phyloP scores from a whole-genome alignment of 2,797 vertebrate genomes.

The Toxotes lorentzi region DNA sequence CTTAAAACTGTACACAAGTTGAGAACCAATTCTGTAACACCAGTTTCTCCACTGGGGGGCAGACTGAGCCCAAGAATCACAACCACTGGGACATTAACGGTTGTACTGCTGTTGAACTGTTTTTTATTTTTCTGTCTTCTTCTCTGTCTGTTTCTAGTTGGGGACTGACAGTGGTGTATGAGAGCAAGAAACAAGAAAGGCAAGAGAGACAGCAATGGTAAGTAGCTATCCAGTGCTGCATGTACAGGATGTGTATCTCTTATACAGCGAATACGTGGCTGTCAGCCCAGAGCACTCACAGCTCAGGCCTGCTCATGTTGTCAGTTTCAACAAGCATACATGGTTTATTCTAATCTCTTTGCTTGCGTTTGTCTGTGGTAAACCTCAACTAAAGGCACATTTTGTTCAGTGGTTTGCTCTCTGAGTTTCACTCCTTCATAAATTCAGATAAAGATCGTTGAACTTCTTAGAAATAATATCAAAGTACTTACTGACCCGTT shows the following conservation, averaged over 20 bases:
- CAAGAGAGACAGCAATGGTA: slow-evolving; percentile 94
- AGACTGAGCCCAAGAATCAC: slow-evolving; percentile 42
- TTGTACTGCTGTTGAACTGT: neutral
- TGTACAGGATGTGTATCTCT: neutral
- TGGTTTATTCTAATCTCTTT: slow-evolving; percentile 7
- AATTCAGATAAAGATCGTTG: neutral
- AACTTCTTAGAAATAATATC: neutral
- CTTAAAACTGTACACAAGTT: neutral
- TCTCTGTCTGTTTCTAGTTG: slow-evolving; percentile 84
- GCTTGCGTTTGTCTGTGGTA: neutral
- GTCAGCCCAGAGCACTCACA: neutral
- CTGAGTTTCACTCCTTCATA: neutral
- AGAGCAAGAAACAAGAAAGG: slow-evolving; percentile 92
- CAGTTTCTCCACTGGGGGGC: slow-evolving; percentile 65
- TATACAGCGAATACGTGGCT: neutral
- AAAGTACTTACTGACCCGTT: neutral
- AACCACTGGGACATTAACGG: neutral
- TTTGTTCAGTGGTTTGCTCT: neutral
- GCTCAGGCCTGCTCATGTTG: neutral
- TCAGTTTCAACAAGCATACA: neutral
- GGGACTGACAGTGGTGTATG: slow-evolving; percentile 92
- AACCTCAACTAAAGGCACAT: neutral
- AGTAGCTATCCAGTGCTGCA: slow-evolving; percentile 68
- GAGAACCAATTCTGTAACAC: neutral
- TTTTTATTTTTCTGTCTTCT: slow-evolving; percentile 19